These are phyloP conservation scores for Botia kubotai DNA, from an alignment of 2,797 vertebrate genomes.

Conservation along the genomic window DNA sequence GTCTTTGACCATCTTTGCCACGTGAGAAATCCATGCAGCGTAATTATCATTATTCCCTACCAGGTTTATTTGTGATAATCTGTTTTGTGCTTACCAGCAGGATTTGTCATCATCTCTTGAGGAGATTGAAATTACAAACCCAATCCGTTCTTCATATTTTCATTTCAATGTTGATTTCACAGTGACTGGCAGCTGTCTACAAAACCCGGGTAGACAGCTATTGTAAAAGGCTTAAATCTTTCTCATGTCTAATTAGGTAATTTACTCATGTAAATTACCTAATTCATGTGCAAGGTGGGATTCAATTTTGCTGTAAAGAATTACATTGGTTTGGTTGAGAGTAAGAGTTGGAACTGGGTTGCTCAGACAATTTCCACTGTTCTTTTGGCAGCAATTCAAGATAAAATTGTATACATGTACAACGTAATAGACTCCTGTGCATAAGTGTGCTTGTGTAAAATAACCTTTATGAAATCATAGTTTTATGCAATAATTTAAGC, in stretches of 20 bases:
- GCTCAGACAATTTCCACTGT: neutral
- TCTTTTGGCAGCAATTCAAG: neutral
- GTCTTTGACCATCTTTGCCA: neutral
- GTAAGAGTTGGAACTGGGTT: neutral
- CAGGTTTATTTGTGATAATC: neutral
- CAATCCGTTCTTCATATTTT: slow-evolving; percentile 2
- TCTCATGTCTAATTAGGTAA: slow-evolving; percentile 3
- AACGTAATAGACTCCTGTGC: neutral
- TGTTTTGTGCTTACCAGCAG: slow-evolving; percentile 8
- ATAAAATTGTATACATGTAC: neutral
- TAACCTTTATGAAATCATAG: neutral
- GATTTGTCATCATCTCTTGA: neutral
- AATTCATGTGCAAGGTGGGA: neutral
- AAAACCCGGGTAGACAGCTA: neutral
- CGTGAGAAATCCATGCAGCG: neutral
- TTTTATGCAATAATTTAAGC: neutral
- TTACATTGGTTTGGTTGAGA: neutral
- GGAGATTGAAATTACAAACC: neutral
- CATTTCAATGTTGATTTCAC: neutral
- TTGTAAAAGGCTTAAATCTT: slow-evolving; percentile 23
- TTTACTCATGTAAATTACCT: neutral
- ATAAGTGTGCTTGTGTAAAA: neutral
- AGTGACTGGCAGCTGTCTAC: neutral
- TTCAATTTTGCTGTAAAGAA: neutral
- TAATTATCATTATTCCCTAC: neutral